Evolutionary conservation across 1,140 invertebrate genomes (phyloP).

Genomic region (Nephila pilipes): DNA sequence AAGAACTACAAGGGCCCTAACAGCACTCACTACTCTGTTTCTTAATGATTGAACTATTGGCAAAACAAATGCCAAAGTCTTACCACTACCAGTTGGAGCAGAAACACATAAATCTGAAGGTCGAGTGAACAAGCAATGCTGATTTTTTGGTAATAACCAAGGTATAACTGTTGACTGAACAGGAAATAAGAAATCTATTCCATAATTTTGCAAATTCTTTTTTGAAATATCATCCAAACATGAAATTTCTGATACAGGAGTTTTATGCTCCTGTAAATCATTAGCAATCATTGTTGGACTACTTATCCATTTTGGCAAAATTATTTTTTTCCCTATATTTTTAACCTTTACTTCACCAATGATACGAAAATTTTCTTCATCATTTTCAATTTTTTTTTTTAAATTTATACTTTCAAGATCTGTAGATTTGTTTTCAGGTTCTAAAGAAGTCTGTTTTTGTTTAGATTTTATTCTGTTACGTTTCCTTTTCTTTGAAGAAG

Average conservation of each 20-base stretch:
- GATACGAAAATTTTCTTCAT: slow-evolving; percentile 10
- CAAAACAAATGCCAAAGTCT: slow-evolving; percentile 96
- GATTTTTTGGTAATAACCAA: slow-evolving; percentile 86
- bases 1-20: slow-evolving; percentile 92
- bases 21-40: slow-evolving; percentile 82
- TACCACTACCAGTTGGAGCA: slow-evolving; percentile 98
- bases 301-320: slow-evolving; percentile 92
- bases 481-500: not conserved
- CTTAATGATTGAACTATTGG: slow-evolving; percentile 90
- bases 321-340: slow-evolving; percentile 83
- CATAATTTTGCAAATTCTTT: slow-evolving; percentile 86
- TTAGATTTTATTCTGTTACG: not conserved
- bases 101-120: slow-evolving; percentile 97
- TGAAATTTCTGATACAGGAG: slow-evolving; percentile 84
- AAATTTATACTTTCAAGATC: not conserved
- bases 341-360: slow-evolving; percentile 78
- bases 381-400: not conserved
- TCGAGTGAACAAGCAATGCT: slow-evolving; percentile 84
- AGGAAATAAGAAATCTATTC: slow-evolving; percentile 90
- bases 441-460: not conserved
- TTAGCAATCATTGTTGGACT: slow-evolving; percentile 89
- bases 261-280: slow-evolving; percentile 85
- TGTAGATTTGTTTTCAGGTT: not conserved
- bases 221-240: slow-evolving; percentile 86
- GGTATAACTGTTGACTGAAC: slow-evolving; percentile 93